phyloP scores from a whole-genome alignment of 2,888 invertebrate species.

The Eupeodes latifasciatus region DNA sequence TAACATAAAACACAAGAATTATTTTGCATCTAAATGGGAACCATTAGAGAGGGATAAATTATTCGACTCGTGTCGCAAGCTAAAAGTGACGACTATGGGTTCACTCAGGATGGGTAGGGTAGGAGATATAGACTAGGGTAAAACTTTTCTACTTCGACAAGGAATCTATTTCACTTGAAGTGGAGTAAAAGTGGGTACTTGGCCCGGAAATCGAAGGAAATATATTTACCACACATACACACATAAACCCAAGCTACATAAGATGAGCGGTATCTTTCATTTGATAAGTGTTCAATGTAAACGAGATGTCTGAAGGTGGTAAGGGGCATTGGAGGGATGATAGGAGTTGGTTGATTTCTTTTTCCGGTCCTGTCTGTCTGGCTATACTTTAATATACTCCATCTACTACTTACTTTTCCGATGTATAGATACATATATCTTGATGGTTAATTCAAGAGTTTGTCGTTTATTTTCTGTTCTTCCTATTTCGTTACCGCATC shows the following conservation, averaged over 20 bases:
- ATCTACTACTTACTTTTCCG: background rate
- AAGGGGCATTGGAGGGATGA: background rate
- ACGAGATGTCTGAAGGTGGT: background rate
- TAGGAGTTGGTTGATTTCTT: background rate
- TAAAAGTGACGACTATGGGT: background rate
- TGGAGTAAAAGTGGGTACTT: conserved; percentile 55
- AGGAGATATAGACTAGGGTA: background rate
- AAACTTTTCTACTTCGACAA: conserved; percentile 17
- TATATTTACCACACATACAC: conserved; percentile 62
- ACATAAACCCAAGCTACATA: background rate
- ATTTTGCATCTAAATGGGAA: conserved; percentile 69
- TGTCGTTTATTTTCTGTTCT: conserved; percentile 45
- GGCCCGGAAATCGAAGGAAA: conserved; percentile 67
- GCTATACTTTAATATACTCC: background rate
- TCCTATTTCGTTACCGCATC: background rate
- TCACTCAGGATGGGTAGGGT: background rate
- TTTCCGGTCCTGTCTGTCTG: conserved; percentile 22
- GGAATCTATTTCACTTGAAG: conserved; percentile 64
- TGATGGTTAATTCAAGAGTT: conserved; percentile 74
- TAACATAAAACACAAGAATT: conserved; percentile 57
- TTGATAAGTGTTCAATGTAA: conserved; percentile 61
- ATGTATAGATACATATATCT: conserved; percentile 10
- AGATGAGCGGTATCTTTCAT: conserved; percentile 57
- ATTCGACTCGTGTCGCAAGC: conserved; percentile 65
- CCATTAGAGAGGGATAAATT: conserved; percentile 70